Conservation (phyloP, 1,140 invertebrate genomes). For the Drosophila hydei region DNA sequence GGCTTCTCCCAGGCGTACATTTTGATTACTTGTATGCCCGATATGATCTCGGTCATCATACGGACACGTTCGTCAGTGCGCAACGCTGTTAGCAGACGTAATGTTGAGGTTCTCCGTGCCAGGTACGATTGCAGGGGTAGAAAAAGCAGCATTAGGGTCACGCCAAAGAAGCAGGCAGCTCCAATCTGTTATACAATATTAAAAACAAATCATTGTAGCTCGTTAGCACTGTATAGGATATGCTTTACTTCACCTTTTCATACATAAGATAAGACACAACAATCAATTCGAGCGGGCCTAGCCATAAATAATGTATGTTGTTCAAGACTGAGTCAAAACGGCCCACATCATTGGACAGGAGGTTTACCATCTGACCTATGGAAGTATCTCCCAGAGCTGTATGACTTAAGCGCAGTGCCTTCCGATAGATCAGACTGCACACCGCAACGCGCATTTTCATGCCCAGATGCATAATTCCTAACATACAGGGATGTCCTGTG, state of each 20-base stretch:
- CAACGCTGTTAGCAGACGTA: slow-evolving; percentile 88
- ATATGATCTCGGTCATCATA: slow-evolving; percentile 95
- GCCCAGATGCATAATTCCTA: slow-evolving; percentile 85
- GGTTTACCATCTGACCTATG: slow-evolving; percentile 90
- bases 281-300: slow-evolving; percentile 86
- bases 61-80: slow-evolving; percentile 93
- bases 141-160: slow-evolving; percentile 91
- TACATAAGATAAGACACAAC: slow-evolving; percentile 85
- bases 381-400: slow-evolving; percentile 90
- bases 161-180: slow-evolving; percentile 89
- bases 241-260: slow-evolving; percentile 60
- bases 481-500: slow-evolving; percentile 88
- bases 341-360: slow-evolving; percentile 87
- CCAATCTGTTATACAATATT: too few species aligned
- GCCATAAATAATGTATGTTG: slow-evolving; percentile 84
- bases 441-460: slow-evolving; percentile 85
- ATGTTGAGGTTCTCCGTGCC: slow-evolving; percentile 88
- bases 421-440: slow-evolving; percentile 88
- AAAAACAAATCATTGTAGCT: not conserved
- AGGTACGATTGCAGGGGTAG: slow-evolving; percentile 93
- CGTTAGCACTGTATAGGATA: too few species aligned
- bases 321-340: slow-evolving; percentile 82
- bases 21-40: slow-evolving; percentile 96
- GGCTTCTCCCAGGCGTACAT: slow-evolving; percentile 95
- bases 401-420: slow-evolving; percentile 86